phyloP scores from a whole-genome alignment of 2,888 invertebrate species.

The Cremastobaeus sp. region DNA sequence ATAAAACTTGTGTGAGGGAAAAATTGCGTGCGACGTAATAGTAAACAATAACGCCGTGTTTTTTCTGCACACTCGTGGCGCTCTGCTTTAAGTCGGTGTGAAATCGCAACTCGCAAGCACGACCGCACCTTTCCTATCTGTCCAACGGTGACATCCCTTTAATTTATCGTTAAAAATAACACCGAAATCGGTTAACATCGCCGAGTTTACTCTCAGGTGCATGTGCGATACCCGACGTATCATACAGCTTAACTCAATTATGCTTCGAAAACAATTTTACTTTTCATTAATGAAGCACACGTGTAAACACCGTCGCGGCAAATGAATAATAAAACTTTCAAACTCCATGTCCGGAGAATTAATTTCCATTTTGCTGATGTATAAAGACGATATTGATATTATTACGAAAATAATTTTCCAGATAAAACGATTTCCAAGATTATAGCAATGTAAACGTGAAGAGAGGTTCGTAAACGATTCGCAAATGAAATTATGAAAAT shows the following conservation, averaged over 20 bases:
- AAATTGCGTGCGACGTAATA: slow-evolving; percentile 3
- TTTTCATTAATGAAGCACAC: slow-evolving; percentile 6
- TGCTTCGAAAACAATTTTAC: slow-evolving; percentile 8
- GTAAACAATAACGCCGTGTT: neutral
- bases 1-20: slow-evolving; percentile 9
- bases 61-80: neutral
- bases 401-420: no score
- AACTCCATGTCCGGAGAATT: neutral
- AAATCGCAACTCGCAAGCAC: neutral
- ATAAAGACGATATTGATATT: no score
- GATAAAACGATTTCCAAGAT: no score
- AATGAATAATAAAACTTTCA: slow-evolving; percentile 12
- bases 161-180: slow-evolving; percentile 1
- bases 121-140: neutral
- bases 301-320: slow-evolving; percentile 4
- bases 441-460: no score
- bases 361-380: slow-evolving; percentile 8
- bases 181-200: slow-evolving; percentile 13
- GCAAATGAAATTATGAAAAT: no score
- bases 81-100: neutral
- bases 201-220: neutral
- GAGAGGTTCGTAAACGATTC: no score
- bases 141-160: neutral
- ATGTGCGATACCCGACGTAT: slow-evolving; percentile 7
- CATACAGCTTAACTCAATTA: slow-evolving; percentile 7